Percentiles rank a stretch among this genome's conserved stretches.
Conservation (phyloP, 92 coral and sea anemone genomes). For the Zoanthus gigantus region DNA sequence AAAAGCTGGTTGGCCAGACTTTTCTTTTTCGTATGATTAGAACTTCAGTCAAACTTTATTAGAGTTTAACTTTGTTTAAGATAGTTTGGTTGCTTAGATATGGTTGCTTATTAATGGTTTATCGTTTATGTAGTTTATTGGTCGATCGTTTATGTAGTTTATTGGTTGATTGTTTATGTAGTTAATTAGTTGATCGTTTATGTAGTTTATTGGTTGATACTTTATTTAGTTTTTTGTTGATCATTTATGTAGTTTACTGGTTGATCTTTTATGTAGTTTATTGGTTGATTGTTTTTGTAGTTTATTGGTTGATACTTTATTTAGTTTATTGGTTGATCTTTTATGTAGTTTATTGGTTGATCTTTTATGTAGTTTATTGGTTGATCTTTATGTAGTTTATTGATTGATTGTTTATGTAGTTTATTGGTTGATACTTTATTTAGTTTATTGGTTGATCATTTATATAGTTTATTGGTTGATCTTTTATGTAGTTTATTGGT, state of each 20-base stretch:
- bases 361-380: background rate
- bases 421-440: background rate
- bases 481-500: background rate
- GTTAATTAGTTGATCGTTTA: background rate
- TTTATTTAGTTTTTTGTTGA: background rate
- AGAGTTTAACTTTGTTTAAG: no score
- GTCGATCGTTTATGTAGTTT: background rate
- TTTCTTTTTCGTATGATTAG: no score
- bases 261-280: no score
- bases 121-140: no score
- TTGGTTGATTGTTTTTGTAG: background rate
- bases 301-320: background rate
- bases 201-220: background rate
- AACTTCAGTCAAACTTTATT: no score
- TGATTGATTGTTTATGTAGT: background rate
- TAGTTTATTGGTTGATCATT: background rate
- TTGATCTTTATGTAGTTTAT: no score
- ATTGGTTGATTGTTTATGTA: background rate
- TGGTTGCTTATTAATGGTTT: background rate
- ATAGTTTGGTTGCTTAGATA: no score
- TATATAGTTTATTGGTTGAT: background rate
- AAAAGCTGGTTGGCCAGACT: background rate
- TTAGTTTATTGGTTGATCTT: background rate
- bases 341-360: background rate
- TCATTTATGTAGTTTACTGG: background rate